A percentile compares a stretch with the other conserved stretches of the same genome.
Evolutionary conservation across 2,113 vertebrate genomes (phyloP).

Genomic region (Chaetodon auriga): DNA sequence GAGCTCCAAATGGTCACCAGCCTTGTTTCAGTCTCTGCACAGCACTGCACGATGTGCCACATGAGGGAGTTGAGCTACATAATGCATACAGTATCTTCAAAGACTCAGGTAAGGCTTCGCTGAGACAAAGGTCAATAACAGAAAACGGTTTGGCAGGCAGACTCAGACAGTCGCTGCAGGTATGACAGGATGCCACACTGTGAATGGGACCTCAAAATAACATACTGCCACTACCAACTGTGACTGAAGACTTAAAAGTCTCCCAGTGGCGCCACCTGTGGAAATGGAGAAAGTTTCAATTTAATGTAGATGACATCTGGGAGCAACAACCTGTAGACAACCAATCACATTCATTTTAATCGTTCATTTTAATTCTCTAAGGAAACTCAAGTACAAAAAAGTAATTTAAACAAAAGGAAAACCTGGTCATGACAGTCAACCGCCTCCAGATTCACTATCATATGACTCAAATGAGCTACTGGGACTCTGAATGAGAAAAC

Average conservation of each 20-base stretch:
- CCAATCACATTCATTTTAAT: background rate
- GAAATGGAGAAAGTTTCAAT: background rate
- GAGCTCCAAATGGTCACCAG: constrained; percentile 4
- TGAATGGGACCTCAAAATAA: background rate
- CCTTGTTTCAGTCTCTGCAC: constrained; percentile 1
- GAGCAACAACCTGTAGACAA: constrained; percentile 6
- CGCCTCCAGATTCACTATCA: background rate
- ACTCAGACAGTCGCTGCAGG: background rate
- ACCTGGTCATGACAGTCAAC: background rate
- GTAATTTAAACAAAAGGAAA: background rate
- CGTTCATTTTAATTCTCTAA: background rate
- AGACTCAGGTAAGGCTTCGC: constrained; percentile 1
- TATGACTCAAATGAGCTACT: background rate
- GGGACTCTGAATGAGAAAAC: background rate
- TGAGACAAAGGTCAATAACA: constrained; percentile 15
- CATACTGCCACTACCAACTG: background rate
- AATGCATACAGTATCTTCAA: constrained; percentile 2
- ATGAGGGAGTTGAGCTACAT: constrained; percentile 9
- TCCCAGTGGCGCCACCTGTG: background rate
- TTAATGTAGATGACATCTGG: background rate
- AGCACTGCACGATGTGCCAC: background rate
- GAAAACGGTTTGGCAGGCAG: background rate
- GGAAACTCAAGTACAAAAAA: background rate
- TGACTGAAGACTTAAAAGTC: constrained; percentile 1
- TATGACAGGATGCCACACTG: background rate